Percentiles rank a stretch among this genome's conserved stretches.
Evolutionary conservation across 2,888 invertebrate species (phyloP).

Genomic region (Acronicta aceris): DNA sequence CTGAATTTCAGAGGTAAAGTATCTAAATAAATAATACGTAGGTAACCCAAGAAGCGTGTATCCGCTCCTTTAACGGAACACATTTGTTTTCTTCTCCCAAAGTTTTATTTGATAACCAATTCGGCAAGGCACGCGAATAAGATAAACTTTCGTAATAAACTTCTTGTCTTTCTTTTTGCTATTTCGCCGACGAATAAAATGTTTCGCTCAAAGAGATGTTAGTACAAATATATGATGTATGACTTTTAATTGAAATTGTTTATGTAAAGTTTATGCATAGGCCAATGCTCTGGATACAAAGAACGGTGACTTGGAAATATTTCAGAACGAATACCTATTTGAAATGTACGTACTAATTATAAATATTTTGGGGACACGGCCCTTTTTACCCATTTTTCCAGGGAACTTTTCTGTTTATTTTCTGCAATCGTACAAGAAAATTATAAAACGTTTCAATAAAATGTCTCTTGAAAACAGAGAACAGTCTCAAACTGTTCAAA

Average conservation of each 20-base stretch:
- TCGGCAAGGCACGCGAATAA: slow-evolving; percentile 54
- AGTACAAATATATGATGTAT: slow-evolving; percentile 37
- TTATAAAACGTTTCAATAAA: no score
- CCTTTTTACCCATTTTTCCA: no score
- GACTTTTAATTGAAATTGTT: slow-evolving; percentile 53
- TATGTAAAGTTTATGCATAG: slow-evolving; percentile 26
- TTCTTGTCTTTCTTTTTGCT: slow-evolving; percentile 54
- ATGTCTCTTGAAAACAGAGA: no score
- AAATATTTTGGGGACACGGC: no score
- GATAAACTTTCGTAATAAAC: slow-evolving; percentile 65
- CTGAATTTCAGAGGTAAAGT: slow-evolving; percentile 35
- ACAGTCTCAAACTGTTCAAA: not conserved
- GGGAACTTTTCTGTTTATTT: no score
- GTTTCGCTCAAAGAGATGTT: slow-evolving; percentile 52
- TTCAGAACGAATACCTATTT: not conserved
- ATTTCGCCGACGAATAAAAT: slow-evolving; percentile 44
- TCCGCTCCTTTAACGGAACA: slow-evolving; percentile 35
- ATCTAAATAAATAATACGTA: slow-evolving; percentile 46
- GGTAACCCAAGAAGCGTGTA: slow-evolving; percentile 14
- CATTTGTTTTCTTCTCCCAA: slow-evolving; percentile 54
- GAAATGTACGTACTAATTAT: not conserved
- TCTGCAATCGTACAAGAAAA: no score
- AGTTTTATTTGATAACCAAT: slow-evolving; percentile 64
- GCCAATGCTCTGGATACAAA: slow-evolving; percentile 7
- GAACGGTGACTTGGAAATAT: not conserved